Conservation (phyloP, 2,113 vertebrate genomes). For the Ammospiza nelsoni region DNA sequence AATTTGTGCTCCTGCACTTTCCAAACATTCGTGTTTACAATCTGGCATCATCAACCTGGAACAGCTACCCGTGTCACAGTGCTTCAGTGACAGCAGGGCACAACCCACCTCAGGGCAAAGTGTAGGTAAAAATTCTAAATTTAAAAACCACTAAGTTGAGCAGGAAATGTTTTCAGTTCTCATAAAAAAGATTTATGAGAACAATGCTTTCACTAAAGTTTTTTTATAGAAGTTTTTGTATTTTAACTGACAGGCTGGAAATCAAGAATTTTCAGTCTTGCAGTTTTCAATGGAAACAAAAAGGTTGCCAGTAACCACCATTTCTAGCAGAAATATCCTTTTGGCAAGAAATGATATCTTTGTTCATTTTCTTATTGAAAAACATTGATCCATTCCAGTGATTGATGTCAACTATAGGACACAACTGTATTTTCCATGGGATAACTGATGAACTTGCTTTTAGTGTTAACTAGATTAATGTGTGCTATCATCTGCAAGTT, state of each 20-base stretch:
- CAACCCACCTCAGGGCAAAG: background rate
- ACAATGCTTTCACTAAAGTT: background rate
- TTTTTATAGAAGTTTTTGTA: background rate
- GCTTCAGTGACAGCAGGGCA: background rate
- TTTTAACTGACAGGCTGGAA: slow-evolving; percentile 42
- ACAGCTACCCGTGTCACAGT: background rate
- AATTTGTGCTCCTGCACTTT: background rate
- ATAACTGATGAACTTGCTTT: slow-evolving; percentile 22
- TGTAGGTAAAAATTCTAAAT: background rate
- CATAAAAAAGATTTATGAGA: background rate
- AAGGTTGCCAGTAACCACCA: background rate
- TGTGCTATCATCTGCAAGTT: slow-evolving; percentile 10
- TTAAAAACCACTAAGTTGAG: background rate
- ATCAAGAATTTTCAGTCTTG: slow-evolving; percentile 24
- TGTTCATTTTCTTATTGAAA: slow-evolving; percentile 49
- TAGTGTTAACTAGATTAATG: slow-evolving; percentile 37
- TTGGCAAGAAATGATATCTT: slow-evolving; percentile 33
- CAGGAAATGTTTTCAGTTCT: background rate
- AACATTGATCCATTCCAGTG: slow-evolving; percentile 32
- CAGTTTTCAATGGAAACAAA: slow-evolving; percentile 29
- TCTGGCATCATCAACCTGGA: background rate
- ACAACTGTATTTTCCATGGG: slow-evolving; percentile 10
- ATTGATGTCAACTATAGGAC: slow-evolving; percentile 34
- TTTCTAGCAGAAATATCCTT: slow-evolving; percentile 44
- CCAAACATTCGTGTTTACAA: background rate